Conservation (phyloP, 2,797 vertebrate species). For the Trichosurus vulpecula region DNA sequence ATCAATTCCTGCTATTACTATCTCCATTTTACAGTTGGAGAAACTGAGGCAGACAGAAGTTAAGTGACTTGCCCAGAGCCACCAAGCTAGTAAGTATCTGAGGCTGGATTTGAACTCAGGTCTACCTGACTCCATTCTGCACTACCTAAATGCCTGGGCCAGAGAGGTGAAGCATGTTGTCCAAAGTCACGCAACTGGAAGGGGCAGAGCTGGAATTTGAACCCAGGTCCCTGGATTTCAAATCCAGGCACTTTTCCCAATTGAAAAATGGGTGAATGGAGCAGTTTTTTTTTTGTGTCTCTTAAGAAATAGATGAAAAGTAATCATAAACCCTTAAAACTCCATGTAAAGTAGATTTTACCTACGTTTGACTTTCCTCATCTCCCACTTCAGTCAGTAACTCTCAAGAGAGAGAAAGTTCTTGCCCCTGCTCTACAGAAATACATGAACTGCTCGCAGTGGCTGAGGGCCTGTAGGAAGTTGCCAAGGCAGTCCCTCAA, state of each 20-base stretch:
- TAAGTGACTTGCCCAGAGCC: neutral
- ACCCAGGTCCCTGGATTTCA: neutral
- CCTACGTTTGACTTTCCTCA: neutral
- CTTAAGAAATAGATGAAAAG: neutral
- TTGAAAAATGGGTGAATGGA: neutral
- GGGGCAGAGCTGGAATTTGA: no score
- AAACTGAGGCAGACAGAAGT: neutral
- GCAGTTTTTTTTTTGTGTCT: neutral
- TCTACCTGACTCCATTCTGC: neutral
- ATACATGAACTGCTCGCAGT: neutral
- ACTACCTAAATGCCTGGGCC: neutral
- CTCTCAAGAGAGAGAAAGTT: neutral
- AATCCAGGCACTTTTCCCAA: neutral
- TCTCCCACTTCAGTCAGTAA: neutral
- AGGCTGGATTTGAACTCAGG: neutral
- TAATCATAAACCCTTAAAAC: neutral
- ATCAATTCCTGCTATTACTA: neutral
- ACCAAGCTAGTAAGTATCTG: neutral
- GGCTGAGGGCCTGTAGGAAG: neutral
- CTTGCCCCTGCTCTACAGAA: neutral
- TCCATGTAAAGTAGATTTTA: neutral
- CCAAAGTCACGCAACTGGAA: neutral
- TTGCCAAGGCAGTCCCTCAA: neutral
- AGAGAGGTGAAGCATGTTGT: neutral
- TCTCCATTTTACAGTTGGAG: neutral